Evolutionary conservation across 2,113 vertebrate genomes (phyloP), one percentile per base, ranked within the genome.

Genomic region (Trinectes maculatus): DNA sequence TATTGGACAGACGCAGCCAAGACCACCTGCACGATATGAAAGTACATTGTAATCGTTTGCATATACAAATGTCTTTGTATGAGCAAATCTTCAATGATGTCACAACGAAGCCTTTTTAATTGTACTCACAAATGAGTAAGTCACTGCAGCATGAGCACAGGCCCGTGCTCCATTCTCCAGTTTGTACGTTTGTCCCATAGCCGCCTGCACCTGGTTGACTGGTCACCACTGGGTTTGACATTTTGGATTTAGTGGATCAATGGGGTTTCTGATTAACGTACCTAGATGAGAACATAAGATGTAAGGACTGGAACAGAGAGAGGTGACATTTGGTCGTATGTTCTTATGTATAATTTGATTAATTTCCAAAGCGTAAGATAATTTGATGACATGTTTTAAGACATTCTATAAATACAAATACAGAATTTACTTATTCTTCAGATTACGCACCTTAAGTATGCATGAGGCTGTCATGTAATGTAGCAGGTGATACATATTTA

Each of bases 181-280:
- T 93, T 68, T 93, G 91, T 18, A 94, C 92, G 28, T 94, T 94
- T 24, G 92, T 91, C 8, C 91, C 93, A 21, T 89, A 94, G 8
- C 88, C 77, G 1, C 81, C 81, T 26, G 88, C 76, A 9, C 86
- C 89, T 3, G 93, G 93, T 65, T 94, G 93, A 46, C 84, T 54
- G 51, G 85, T 90, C 67, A 92, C 59, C 69, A 87, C 90, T 61
- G 93, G 91, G 82, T 91, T 94, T 3, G 93, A 91, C 93, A 94
- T 94, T 46, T 39, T 80, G 28, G 52, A 55, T 75, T 10, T 26
- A 34, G 36, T 34, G 7, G 56, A 49, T 37, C 19, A 37, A 25
- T 15, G 56, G 25, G 21, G 26, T 8, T 34, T 62, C 29, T 25
- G 19, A 43, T 62, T 67, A 10, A 71, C 53, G 4, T 42, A 9